Evolutionary conservation across 2,888 invertebrate species (phyloP).

Genomic region (Cantharis flavilabris): DNA sequence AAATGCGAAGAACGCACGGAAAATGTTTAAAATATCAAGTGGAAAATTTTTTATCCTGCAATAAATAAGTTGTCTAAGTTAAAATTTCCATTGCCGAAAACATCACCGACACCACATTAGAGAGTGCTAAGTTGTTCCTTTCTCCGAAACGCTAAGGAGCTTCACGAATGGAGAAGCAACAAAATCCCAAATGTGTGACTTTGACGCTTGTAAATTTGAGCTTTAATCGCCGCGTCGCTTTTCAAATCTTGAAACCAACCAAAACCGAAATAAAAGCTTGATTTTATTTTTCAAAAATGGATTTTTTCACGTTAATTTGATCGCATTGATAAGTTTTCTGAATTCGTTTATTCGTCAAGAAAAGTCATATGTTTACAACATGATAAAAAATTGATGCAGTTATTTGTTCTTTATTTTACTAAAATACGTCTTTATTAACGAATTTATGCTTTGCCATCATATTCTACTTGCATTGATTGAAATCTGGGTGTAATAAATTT

Average conservation of each 20-base stretch:
- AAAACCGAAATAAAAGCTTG: neutral
- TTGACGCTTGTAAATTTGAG: neutral
- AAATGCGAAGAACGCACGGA: neutral
- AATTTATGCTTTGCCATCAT: neutral
- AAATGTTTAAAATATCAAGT: neutral
- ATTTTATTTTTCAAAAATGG: neutral
- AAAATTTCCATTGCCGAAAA: neutral
- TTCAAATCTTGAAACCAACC: too few relatives aligned
- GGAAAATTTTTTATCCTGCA: neutral
- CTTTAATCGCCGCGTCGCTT: neutral
- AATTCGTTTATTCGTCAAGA: too few relatives aligned
- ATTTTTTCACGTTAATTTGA: too few relatives aligned
- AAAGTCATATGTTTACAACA: too few relatives aligned
- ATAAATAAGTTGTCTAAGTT: neutral
- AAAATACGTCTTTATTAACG: neutral
- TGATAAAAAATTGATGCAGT: too few relatives aligned
- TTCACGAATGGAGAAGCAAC: neutral
- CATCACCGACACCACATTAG: neutral
- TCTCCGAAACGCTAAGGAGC: neutral
- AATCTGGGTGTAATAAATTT: neutral
- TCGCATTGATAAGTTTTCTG: too few relatives aligned
- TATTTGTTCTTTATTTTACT: neutral
- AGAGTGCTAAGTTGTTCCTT: neutral
- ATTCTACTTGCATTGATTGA: neutral
- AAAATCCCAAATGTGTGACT: neutral